These are phyloP conservation scores for Rhadina sibilatrix DNA, from an alignment of 2,113 vertebrate species.

Conservation along the genomic window DNA sequence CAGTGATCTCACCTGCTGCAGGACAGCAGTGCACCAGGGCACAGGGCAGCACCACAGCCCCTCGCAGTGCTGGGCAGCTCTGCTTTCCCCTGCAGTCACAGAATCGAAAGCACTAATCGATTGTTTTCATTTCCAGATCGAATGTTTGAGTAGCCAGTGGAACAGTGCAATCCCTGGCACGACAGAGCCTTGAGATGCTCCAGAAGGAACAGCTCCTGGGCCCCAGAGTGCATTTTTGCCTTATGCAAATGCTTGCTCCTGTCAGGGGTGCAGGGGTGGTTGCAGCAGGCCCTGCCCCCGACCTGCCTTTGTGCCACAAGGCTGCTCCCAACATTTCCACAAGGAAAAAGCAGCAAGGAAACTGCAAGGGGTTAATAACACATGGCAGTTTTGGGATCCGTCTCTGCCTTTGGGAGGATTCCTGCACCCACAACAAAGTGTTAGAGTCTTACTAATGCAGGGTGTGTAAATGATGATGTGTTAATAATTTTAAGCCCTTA, in stretches of 20 bases:
- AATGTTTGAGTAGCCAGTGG: neutral
- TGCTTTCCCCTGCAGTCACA: neutral
- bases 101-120: neutral
- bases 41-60: neutral
- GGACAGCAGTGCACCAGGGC: accelerated
- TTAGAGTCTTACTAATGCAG: neutral
- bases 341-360: neutral
- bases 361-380: neutral
- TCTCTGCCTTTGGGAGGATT: neutral
- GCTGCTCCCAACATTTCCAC: neutral
- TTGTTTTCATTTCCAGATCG: neutral
- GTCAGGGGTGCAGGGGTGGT: too few species aligned
- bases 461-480: constrained; percentile 4
- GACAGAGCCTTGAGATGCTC: neutral
- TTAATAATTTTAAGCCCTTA: neutral
- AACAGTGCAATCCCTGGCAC: neutral
- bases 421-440: constrained; percentile 22
- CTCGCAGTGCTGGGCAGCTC: neutral
- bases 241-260: neutral
- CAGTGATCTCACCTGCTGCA: neutral
- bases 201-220: neutral
- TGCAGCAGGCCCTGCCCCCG: neutral
- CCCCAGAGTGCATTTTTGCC: neutral
- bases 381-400: neutral
- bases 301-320: neutral